phyloP scores from a whole-genome alignment of 2,797 vertebrate genomes.

The Pogoniulus pusillus region DNA sequence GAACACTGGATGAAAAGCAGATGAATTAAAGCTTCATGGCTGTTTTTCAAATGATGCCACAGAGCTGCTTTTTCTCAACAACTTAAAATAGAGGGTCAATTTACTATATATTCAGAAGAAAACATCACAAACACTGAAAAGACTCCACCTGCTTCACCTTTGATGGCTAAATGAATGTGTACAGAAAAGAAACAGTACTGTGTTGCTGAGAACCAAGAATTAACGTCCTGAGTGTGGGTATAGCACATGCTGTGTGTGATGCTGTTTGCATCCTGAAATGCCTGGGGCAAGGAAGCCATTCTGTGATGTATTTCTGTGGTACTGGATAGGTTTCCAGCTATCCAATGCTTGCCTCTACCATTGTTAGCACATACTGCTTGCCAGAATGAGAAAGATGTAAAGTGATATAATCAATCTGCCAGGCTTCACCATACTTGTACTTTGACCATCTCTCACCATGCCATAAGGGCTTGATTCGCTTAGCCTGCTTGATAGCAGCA shows the following conservation, averaged over 20 bases:
- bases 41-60: not conserved
- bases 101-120: not conserved
- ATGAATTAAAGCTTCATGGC: slow-evolving; percentile 22
- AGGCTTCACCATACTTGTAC: too few species aligned
- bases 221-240: not conserved
- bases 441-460: too few species aligned
- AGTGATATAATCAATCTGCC: too few species aligned
- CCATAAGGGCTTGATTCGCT: too few species aligned
- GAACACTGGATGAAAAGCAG: slow-evolving; percentile 56
- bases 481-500: too few species aligned
- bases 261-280: not conserved
- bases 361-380: too few species aligned
- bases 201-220: not conserved
- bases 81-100: not conserved
- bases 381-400: too few species aligned
- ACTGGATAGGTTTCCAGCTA: too few species aligned
- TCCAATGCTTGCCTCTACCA: too few species aligned
- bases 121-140: not conserved
- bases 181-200: not conserved
- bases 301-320: not conserved
- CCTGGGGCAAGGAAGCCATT: not conserved
- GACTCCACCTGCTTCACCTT: rapidly evolving
- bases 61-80: not conserved
- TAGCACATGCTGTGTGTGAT: rapidly evolving
- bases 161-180: not conserved